Base-by-base conservation (phyloP, 2,113 vertebrate genomes). In the Hippocampus barbouri region DNA sequence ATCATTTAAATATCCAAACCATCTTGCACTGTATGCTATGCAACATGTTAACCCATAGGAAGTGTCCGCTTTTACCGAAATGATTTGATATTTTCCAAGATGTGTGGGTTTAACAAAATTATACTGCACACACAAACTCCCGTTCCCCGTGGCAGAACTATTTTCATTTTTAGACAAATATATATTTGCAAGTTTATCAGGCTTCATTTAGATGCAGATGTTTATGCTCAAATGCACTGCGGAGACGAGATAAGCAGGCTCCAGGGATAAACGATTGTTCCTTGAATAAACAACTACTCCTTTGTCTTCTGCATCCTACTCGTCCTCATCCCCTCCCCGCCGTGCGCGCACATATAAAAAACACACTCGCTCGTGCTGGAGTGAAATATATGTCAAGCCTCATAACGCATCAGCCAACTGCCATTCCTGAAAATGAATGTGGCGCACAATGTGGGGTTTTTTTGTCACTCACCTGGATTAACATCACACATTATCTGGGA, bases 171-270 rank as follows among this genome's bases (percentile, higher is more conserved):
- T 15, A 71, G n/a, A 49, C 57, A 56, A 69, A 68, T 61, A 38
- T 61, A 38, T 60, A 73, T 80, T 75, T 85, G 61, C 43, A 71
- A 74, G 51, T 79, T 82, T 74, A 75, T 80, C 72, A 74, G 60
- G 78, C 79, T 83, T 77, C 68, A 86, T 85, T 74, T 75, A 77
- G 63, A 77, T 75, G 47, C 77, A 76, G 63, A 79, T 74, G 74
- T 59, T 73, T 69, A 65, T 68, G 70, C 68, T 61, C 60, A 74
- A 21, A 69, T 60, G 23, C 63, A 69, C 83, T 66, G 73, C 41
- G 38, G 63, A 72, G 80, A 83, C 77, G 72, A 74, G 75, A 83
- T 81, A 84, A 80, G 72, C 78, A 83, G 77, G 47, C 84, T 83
- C 83, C 59, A 51, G 76, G 86, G 79, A 82, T 75, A 66, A 72